Percentiles rank a stretch among this genome's conserved stretches.
phyloP scores from a whole-genome alignment of 1,140 invertebrate genomes.

The Delia radicum region DNA sequence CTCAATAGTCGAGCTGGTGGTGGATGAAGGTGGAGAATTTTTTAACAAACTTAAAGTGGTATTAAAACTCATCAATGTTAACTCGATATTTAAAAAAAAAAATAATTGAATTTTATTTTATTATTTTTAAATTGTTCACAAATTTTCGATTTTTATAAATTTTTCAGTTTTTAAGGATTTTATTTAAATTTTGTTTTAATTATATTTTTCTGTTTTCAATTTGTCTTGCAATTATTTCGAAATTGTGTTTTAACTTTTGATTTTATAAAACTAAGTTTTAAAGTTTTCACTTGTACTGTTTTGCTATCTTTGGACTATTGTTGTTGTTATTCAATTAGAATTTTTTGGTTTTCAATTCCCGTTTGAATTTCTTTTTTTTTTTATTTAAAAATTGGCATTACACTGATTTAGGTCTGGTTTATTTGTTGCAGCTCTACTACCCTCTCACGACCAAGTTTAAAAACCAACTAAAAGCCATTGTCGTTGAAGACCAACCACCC shows the following conservation, averaged over 20 bases:
- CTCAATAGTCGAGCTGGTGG: background rate
- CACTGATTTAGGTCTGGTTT: conserved; percentile 9
- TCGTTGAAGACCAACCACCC: conserved; percentile 20
- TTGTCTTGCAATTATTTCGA: background rate
- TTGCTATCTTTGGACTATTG: background rate
- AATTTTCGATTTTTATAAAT: background rate
- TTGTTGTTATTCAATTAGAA: background rate
- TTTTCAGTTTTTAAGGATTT: background rate
- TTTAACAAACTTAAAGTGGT: background rate
- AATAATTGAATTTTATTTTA: background rate
- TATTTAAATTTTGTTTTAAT: conserved; percentile 3
- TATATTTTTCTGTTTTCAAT: background rate
- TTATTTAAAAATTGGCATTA: too few species aligned
- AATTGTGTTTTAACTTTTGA: background rate
- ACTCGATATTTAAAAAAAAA: background rate
- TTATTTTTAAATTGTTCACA: background rate
- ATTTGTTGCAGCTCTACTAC: conserved; percentile 34
- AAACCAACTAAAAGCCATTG: conserved; percentile 45
- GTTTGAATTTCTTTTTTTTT: background rate
- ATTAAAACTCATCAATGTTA: conserved; percentile 1
- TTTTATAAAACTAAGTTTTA: too few species aligned
- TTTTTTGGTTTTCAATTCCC: background rate
- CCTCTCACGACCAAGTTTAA: conserved; percentile 56
- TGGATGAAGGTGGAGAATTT: conserved; percentile 3
- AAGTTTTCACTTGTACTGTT: too few species aligned